Percentiles rank a stretch among this genome's conserved stretches.
Conservation (phyloP, 2,797 vertebrate genomes). For the Muraenolepis orangiensis region DNA sequence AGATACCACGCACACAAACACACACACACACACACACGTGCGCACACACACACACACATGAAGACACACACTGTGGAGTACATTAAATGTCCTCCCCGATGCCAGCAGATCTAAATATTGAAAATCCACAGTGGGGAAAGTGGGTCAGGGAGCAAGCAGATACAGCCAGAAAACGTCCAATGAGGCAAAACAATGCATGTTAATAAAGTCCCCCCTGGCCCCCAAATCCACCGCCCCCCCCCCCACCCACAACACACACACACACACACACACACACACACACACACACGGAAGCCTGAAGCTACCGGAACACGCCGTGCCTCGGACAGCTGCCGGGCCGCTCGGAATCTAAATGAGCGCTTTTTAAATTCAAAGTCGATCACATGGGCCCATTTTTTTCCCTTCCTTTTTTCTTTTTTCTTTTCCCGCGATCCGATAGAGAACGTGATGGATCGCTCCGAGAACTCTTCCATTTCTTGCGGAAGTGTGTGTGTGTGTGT, state of each 20-base stretch:
- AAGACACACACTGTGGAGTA: slow-evolving; percentile 35
- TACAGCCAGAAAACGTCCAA: slow-evolving; percentile 42
- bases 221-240: slow-evolving; percentile 44
- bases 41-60: no score
- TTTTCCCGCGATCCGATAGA: background rate
- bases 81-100: slow-evolving; percentile 39
- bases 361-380: slow-evolving; percentile 46
- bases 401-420: background rate
- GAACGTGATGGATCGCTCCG: background rate
- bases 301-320: slow-evolving; percentile 64
- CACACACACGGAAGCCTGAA: no score
- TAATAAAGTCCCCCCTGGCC: no score
- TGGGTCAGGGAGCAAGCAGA: slow-evolving; percentile 54
- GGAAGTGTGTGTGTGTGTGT: background rate
- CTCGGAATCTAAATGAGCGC: slow-evolving; percentile 58
- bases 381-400: background rate
- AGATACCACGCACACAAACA: no score
- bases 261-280: no score
- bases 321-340: slow-evolving; percentile 71
- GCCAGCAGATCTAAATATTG: slow-evolving; percentile 63
- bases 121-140: slow-evolving; percentile 58
- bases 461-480: background rate
- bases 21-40: no score
- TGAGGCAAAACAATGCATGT: slow-evolving; percentile 52
- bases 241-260: slow-evolving; percentile 38